Evolutionary conservation across 2,113 vertebrate genomes (phyloP).

Genomic region (Syrmaticus mikado): DNA sequence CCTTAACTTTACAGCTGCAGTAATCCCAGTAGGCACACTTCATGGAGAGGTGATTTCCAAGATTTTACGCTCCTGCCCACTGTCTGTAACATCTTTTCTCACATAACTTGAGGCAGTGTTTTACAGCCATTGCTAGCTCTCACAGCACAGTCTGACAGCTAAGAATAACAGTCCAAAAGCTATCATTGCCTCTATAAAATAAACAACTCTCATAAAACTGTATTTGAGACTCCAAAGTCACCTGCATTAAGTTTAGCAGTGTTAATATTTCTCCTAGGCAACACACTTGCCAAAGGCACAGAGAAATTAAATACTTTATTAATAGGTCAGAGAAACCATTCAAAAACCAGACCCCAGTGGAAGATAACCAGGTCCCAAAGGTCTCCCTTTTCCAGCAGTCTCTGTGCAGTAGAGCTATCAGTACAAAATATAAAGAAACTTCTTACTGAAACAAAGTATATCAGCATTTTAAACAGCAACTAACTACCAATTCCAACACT

Average conservation of each 20-base stretch:
- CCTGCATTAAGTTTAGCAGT: slow-evolving; percentile 40
- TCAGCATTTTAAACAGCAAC: neutral
- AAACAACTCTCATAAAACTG: neutral
- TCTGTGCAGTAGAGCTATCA: neutral
- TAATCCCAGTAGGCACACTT: neutral
- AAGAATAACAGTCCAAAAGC: neutral
- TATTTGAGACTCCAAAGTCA: neutral
- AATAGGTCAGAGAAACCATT: slow-evolving; percentile 45
- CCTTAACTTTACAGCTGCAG: neutral
- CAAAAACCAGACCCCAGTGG: slow-evolving; percentile 27
- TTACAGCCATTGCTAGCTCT: neutral
- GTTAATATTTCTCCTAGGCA: slow-evolving; percentile 55
- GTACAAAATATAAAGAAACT: neutral
- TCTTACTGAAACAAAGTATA: neutral
- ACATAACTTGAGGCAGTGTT: neutral
- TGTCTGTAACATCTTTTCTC: neutral
- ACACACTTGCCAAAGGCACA: slow-evolving; percentile 25
- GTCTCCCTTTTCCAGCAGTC: neutral
- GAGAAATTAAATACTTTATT: slow-evolving; percentile 56
- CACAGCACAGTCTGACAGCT: neutral
- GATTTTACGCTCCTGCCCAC: neutral
- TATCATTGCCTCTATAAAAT: neutral
- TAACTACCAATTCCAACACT: neutral
- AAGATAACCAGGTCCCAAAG: slow-evolving; percentile 22
- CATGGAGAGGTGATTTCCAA: neutral